These are phyloP conservation scores for Pandion haliaetus DNA, from an alignment of 2,113 vertebrate genomes.

Conservation along the genomic window DNA sequence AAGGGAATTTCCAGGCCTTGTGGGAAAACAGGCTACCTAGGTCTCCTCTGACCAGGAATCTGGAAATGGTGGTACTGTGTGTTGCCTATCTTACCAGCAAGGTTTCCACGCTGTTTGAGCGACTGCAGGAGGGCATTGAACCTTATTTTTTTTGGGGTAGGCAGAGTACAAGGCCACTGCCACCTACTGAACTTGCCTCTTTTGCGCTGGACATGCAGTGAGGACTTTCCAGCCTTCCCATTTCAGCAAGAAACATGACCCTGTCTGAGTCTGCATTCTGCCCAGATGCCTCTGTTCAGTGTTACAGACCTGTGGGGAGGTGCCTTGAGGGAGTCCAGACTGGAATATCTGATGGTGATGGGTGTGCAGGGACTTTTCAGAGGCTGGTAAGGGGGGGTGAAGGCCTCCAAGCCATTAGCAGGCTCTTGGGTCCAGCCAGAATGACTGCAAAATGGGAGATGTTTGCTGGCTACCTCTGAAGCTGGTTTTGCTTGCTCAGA, in stretches of 20 bases:
- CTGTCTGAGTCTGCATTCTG: not conserved
- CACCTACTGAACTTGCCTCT: not conserved
- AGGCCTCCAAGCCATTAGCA: not conserved
- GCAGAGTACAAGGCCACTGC: not conserved
- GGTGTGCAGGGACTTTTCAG: not conserved
- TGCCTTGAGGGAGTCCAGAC: not conserved
- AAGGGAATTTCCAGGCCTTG: not conserved
- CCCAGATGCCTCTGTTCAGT: not conserved
- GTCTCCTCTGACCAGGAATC: not conserved
- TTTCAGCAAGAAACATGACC: not conserved
- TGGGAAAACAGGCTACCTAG: not conserved
- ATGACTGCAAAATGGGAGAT: not conserved
- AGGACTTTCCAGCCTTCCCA: not conserved
- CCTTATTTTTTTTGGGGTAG: not conserved
- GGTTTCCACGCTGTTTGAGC: not conserved
- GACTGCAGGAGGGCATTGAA: not conserved
- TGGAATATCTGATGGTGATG: not conserved
- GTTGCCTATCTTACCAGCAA: not conserved
- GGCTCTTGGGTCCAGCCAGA: not conserved
- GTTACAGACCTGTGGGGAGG: not conserved
- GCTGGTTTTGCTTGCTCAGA: not conserved
- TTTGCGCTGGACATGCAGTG: not conserved
- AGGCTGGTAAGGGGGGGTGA: not conserved
- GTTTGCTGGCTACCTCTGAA: not conserved
- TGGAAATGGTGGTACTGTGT: not conserved